A percentile compares a stretch with the other conserved stretches of the same genome.
Evolutionary conservation across 35 echinoderm and acorn worm genomes (phyloP).

Genomic region (Hemicentrotus pulcherrimus): DNA sequence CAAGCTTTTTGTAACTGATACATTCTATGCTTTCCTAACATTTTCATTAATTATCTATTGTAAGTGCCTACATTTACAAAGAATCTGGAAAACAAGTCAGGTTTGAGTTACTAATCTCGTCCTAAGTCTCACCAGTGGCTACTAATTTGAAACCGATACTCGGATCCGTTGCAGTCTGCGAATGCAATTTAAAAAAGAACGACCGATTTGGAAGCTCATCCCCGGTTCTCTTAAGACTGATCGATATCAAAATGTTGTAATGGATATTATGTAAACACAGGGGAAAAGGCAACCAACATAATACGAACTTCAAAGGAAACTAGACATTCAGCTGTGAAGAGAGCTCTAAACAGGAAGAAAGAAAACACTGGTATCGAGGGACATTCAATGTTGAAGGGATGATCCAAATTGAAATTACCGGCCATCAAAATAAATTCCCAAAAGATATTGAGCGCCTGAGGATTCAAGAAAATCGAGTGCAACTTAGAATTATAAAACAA

Average conservation of each 20-base stretch:
- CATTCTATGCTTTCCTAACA: not conserved
- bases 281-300: not conserved
- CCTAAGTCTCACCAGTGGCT: not conserved
- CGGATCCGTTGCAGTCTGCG: not conserved
- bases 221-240: not conserved
- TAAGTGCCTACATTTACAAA: not conserved
- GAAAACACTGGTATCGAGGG: not conserved
- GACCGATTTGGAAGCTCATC: not conserved
- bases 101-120: conserved; percentile 3
- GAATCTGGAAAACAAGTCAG: not conserved
- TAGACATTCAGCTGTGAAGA: not conserved
- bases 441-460: too few species aligned
- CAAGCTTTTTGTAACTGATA: not conserved
- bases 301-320: not conserved
- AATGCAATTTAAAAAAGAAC: not conserved
- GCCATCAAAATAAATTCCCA: not conserved
- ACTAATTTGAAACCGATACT: not conserved
- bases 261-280: not conserved
- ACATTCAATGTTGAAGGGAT: not conserved
- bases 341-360: not conserved
- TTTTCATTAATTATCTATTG: not conserved
- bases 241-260: not conserved
- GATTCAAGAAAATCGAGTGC: too few species aligned
- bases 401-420: not conserved
- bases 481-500: too few species aligned